A percentile compares a stretch with the other conserved stretches of the same genome.
Conservation (phyloP, 2,113 vertebrate genomes). For the Eulemur rufifrons region DNA sequence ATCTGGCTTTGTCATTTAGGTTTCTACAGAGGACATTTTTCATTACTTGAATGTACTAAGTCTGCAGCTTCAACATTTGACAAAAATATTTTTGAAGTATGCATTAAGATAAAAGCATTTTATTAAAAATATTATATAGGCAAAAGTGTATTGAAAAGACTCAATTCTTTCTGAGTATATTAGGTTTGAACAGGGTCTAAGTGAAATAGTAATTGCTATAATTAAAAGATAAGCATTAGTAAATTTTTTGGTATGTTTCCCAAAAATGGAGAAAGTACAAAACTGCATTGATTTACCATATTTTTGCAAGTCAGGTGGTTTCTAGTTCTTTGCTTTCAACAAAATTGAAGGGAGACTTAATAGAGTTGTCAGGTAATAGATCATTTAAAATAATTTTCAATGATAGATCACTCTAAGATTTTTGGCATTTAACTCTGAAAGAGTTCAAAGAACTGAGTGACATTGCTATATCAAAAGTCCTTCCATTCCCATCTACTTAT, state of each 20-base stretch:
- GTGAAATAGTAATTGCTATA: not conserved
- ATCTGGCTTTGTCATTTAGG: not conserved
- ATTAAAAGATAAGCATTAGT: not conserved
- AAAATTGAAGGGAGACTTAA: not conserved
- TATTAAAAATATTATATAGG: not conserved
- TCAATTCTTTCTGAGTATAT: not conserved
- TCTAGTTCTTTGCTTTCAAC: not conserved
- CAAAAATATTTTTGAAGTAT: not conserved
- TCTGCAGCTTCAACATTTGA: not conserved
- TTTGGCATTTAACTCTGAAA: not conserved
- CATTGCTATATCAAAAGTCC: not conserved
- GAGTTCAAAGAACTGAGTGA: not conserved
- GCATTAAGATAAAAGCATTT: not conserved
- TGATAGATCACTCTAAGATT: not conserved
- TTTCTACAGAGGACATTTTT: not conserved
- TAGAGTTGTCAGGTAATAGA: not conserved
- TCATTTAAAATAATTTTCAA: slow-evolving; percentile 1
- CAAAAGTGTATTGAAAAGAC: not conserved
- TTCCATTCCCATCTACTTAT: not conserved
- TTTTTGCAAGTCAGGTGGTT: not conserved
- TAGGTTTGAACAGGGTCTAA: not conserved
- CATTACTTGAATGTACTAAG: not conserved
- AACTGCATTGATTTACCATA: not conserved
- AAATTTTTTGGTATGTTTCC: not conserved
- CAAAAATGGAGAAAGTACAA: slow-evolving; percentile 9